Evolutionary conservation across 2,888 invertebrate species (phyloP), one percentile per base, ranked within the genome.

Genomic region (Lampropteryx suffumata): DNA sequence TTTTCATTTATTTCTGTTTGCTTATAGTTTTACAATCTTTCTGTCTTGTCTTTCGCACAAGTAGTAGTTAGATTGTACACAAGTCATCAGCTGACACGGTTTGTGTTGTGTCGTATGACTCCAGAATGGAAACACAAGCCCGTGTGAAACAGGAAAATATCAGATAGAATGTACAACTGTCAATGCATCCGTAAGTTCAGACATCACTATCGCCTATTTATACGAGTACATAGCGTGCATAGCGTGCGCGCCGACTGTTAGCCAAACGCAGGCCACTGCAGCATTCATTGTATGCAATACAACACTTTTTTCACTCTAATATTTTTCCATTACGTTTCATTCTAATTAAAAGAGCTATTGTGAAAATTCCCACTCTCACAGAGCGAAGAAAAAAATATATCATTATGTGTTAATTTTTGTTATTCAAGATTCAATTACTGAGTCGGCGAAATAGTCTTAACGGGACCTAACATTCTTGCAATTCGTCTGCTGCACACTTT

Each of bases 321-420:
- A 71, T 68, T 70, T 64, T 65, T 61, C 69, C 66, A 75, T 74
- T 76, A 73, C 73, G 67, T 67, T 68, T 68, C 67, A 73, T 73
- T 75, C 64, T 73, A 77, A 76, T 79, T 76, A 76, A 73, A 80
- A 71, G 70, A 79, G 69, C 61, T 63, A 76, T 81, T 81, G 79
- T 75, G 66, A 71, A 71, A 67, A 71, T 79, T 82, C 80, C 69
- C 79, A 79, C 69, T 79, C 80, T 70, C 79, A 81, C 76, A 76
- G 59, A 50, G 43, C 51, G 29, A 51, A 54, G 57, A 73, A 70
- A 80, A 78, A 74, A 74, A 77, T 64, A 77, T 62, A 48, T 66
- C 74, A 78, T 79, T 78, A 75, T 73, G 74, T 78, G 76, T 67
- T 68, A 78, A 79, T 78, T 69, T 67, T 65, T 63, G 70, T 69